These are phyloP conservation scores for Drosophila ananassae DNA, from an alignment of 1,140 invertebrate species.

Conservation along the genomic window DNA sequence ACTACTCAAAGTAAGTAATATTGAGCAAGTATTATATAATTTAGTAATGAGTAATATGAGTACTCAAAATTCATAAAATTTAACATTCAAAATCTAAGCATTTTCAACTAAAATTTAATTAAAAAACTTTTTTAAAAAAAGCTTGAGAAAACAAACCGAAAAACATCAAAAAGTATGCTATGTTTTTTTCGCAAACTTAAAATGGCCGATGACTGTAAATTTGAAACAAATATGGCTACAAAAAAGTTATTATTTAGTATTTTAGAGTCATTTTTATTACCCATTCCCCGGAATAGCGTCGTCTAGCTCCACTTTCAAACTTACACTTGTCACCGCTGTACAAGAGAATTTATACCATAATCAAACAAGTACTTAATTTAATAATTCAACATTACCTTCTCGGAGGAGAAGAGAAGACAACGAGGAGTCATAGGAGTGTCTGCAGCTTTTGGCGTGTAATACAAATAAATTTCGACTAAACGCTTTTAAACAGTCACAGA, in stretches of 20 bases:
- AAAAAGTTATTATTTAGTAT: background rate
- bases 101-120: too few species aligned
- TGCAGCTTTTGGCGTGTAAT: slow-evolving; percentile 51
- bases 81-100: too few species aligned
- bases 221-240: background rate
- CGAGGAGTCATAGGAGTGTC: slow-evolving; percentile 8
- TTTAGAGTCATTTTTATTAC: background rate
- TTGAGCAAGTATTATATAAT: too few species aligned
- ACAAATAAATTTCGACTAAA: slow-evolving; percentile 73
- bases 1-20: too few species aligned
- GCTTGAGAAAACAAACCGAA: too few species aligned
- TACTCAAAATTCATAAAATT: too few species aligned
- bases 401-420: too few species aligned
- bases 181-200: background rate
- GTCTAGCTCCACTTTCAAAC: background rate
- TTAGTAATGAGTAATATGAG: too few species aligned
- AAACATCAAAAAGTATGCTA: background rate
- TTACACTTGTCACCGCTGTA: slow-evolving; percentile 13
- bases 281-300: background rate
- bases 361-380: slow-evolving; percentile 55
- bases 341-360: slow-evolving; percentile 41
- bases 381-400: slow-evolving; percentile 47
- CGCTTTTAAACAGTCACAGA: slow-evolving; percentile 66
- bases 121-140: too few species aligned
- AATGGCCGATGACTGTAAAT: background rate